A percentile compares a stretch with the other conserved stretches of the same genome.
Evolutionary conservation across 1,140 invertebrate genomes (phyloP).

Genomic region (Brachionus plicatilis): DNA sequence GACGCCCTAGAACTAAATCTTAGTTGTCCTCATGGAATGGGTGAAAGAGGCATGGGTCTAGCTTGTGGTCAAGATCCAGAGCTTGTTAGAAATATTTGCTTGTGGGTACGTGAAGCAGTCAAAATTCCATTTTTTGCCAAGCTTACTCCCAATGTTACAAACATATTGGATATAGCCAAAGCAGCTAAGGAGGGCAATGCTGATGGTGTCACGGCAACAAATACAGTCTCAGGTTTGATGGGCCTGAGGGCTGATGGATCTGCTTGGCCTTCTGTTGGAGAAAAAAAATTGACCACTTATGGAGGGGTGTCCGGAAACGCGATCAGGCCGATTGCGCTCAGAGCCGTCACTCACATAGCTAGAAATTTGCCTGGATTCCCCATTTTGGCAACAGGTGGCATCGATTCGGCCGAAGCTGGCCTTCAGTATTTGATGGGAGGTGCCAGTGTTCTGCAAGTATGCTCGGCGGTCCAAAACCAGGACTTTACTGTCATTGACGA

Average conservation of each 20-base stretch:
- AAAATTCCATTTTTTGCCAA: conserved; percentile 97
- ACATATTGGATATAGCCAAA: conserved; percentile 77
- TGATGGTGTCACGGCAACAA: conserved; percentile 89
- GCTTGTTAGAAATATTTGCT: conserved; percentile 78
- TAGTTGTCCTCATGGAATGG: conserved; percentile 97
- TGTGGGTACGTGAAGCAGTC: conserved; percentile 76
- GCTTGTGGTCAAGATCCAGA: conserved; percentile 86
- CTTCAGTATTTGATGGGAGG: conserved; percentile 87
- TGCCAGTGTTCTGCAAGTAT: conserved; percentile 82
- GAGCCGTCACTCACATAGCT: conserved; percentile 78
- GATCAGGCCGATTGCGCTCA: conserved; percentile 81
- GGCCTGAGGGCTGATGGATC: conserved; percentile 68
- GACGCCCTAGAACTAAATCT: conserved; percentile 93
- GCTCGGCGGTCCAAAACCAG: conserved; percentile 95
- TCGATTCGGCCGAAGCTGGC: conserved; percentile 87
- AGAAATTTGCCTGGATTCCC: conserved; percentile 76
- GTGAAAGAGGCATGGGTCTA: conserved; percentile 81
- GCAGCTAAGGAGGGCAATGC: conserved; percentile 84
- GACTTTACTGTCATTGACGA: conserved; percentile 91
- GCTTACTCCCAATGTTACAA: conserved; percentile 92
- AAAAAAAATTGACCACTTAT: conserved; percentile 77
- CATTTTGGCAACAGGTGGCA: conserved; percentile 86
- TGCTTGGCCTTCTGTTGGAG: conserved; percentile 85
- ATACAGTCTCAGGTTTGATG: conserved; percentile 91
- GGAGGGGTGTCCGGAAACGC: conserved; percentile 94